Conservation (phyloP, 2,113 vertebrate species). For the Lepus timidus region DNA sequence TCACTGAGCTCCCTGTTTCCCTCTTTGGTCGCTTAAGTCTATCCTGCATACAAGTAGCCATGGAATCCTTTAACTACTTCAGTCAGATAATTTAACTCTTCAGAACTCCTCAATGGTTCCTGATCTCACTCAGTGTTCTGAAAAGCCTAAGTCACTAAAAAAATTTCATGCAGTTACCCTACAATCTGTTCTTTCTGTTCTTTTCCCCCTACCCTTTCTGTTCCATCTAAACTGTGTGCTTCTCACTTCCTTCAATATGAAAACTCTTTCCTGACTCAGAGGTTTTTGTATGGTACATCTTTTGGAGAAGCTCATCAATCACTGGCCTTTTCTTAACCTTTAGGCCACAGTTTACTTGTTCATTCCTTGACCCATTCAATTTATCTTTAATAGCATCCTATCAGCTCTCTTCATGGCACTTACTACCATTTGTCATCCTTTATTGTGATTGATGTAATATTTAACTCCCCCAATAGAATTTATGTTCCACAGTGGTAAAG, state of each 20-base stretch:
- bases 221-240: not conserved
- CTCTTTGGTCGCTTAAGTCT: not conserved
- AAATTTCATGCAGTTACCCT: not conserved
- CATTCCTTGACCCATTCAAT: not conserved
- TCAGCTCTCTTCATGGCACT: not conserved
- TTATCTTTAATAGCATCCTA: not conserved
- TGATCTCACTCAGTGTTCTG: constrained; percentile 29
- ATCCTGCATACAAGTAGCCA: not conserved
- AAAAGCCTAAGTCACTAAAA: not conserved
- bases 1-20: not conserved
- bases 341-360: not conserved
- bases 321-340: not conserved
- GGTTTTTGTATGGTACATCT: not conserved
- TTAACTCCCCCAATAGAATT: not conserved
- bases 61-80: not conserved
- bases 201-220: not conserved
- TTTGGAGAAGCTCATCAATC: not conserved
- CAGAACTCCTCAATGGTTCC: not conserved
- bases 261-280: not conserved
- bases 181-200: not conserved
- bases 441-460: not conserved
- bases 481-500: not conserved
- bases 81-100: not conserved
- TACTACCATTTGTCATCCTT: not conserved
- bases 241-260: not conserved